Evolutionary conservation across 37 sponge, comb jelly and placozoan genomes (phyloP).

Genomic region (Beroe ovata): DNA sequence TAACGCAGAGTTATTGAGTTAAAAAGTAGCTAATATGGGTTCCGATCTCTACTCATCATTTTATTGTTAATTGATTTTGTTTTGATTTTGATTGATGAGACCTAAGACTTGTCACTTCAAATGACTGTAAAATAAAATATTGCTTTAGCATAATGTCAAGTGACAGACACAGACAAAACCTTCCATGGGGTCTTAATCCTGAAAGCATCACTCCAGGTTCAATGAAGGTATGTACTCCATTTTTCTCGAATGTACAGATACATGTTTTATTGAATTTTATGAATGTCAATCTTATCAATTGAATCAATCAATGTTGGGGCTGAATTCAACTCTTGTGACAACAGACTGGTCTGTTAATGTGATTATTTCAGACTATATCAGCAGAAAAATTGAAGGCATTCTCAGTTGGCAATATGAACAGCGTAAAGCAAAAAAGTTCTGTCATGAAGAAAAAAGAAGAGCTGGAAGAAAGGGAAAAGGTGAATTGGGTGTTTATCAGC

Average conservation of each 20-base stretch:
- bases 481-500: neutral
- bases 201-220: constrained; percentile 59
- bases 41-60: too few relatives aligned
- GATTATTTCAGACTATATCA: constrained; percentile 70
- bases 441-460: constrained; percentile 64
- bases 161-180: constrained; percentile 27
- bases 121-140: too few relatives aligned
- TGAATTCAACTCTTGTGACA: neutral
- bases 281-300: neutral
- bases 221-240: constrained; percentile 64
- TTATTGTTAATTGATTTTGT: too few relatives aligned
- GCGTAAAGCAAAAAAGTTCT: constrained; percentile 68
- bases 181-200: constrained; percentile 61
- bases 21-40: too few relatives aligned
- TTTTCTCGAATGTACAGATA: neutral
- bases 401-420: constrained; percentile 75
- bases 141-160: constrained; percentile 45
- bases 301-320: too few relatives aligned
- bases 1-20: too few relatives aligned
- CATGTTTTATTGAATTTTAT: neutral
- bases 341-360: neutral
- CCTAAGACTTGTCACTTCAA: too few relatives aligned
- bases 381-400: constrained; percentile 83
- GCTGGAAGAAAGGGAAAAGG: constrained; percentile 65
- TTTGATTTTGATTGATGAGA: too few relatives aligned